These are phyloP conservation scores for Clostera curtula DNA, from an alignment of 2,888 invertebrate species.

Conservation along the genomic window DNA sequence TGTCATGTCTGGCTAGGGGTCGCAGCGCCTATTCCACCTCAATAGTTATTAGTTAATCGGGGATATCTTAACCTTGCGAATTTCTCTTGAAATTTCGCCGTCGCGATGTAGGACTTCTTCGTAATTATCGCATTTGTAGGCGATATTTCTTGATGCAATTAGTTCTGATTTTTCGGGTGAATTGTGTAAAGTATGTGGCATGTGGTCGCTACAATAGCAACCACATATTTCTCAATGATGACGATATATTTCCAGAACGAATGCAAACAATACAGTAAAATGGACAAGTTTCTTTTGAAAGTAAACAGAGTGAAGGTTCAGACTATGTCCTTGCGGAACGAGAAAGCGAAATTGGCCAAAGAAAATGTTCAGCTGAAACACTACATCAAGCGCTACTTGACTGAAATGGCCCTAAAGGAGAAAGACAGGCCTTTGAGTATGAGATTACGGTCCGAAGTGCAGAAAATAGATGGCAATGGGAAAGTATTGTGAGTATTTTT, in stretches of 20 bases:
- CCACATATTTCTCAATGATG: too few species aligned
- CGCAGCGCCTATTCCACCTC: too few species aligned
- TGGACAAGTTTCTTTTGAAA: constrained; percentile 82
- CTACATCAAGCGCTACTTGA: constrained; percentile 77
- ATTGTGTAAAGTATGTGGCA: too few species aligned
- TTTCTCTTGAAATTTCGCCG: too few species aligned
- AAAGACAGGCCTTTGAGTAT: constrained; percentile 50
- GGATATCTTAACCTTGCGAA: too few species aligned
- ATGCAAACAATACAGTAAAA: constrained; percentile 71
- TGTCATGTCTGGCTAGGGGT: too few species aligned
- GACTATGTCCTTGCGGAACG: constrained; percentile 51
- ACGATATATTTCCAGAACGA: constrained; percentile 47
- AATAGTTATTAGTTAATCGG: too few species aligned
- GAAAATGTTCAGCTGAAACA: constrained; percentile 79
- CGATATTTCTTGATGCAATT: too few species aligned
- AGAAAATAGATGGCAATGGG: constrained; percentile 30
- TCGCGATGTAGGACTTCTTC: too few species aligned
- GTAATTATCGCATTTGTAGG: too few species aligned
- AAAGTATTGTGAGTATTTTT: constrained; percentile 31
- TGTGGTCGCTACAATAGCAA: too few species aligned
- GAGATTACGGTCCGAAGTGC: constrained; percentile 31
- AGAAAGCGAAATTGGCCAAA: constrained; percentile 58
- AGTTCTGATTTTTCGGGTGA: too few species aligned
- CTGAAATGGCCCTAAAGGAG: constrained; percentile 70
- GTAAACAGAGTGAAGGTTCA: constrained; percentile 59